Conservation (phyloP, 2,888 invertebrate genomes). For the Camptogramma bilineatum region DNA sequence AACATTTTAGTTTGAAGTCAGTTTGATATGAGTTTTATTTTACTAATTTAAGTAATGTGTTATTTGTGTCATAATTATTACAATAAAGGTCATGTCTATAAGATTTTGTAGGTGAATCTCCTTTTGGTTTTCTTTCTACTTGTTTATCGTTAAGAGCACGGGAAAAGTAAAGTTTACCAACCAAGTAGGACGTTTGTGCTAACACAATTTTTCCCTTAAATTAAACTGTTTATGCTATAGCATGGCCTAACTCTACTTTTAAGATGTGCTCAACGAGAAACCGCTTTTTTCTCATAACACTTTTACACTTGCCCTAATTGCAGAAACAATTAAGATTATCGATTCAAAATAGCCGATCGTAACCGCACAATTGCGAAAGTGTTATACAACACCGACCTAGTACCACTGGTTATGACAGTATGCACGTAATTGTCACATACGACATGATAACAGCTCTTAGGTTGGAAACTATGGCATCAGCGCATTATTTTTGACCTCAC, state of each 20-base stretch:
- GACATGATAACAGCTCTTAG: neutral
- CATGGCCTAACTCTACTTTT: too few species aligned
- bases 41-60: neutral
- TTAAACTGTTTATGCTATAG: too few species aligned
- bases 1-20: neutral
- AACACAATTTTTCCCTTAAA: too few species aligned
- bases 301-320: slow-evolving; percentile 19
- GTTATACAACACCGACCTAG: slow-evolving; percentile 49
- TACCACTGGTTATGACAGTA: slow-evolving; percentile 35
- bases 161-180: too few species aligned
- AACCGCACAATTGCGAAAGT: slow-evolving; percentile 48
- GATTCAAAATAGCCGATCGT: slow-evolving; percentile 38
- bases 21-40: neutral
- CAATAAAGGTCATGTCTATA: neutral
- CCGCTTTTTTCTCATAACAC: neutral
- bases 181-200: too few species aligned
- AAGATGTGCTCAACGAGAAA: too few species aligned
- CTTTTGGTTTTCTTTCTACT: too few species aligned
- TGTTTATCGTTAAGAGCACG: too few species aligned
- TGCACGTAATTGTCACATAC: slow-evolving; percentile 29
- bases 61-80: neutral
- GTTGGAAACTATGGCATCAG: neutral
- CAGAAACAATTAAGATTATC: slow-evolving; percentile 35
- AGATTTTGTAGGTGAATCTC: too few species aligned
- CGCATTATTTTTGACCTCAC: neutral